Base-by-base conservation (phyloP, 2,888 invertebrate species). In the Melitaea athalia region DNA sequence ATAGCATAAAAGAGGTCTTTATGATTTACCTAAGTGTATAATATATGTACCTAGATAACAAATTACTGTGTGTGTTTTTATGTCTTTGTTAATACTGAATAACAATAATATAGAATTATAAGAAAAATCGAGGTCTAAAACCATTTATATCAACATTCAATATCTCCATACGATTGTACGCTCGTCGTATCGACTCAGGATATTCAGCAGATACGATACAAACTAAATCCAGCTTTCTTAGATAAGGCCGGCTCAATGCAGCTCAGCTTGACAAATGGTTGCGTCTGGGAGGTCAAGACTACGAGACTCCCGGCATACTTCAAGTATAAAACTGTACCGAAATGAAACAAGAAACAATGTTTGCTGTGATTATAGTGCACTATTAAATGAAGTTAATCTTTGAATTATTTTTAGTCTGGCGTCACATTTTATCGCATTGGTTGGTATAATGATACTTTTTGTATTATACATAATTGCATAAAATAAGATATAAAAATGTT, bases 191-290 rank as follows among this genome's bases (percentile, higher is more conserved):
- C 84, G 79, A 74, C 78, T 76, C 78, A 73, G 79, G 82, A 85
- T 88, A 86, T 86, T 84, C 83, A 83, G 81, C 80, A 82, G 86
- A 85, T 80, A 79, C 76, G 79, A 79, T 82, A 82, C 80, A 80
- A 81, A 80, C 84, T 80, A 84, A 81, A 85, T 82, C 83, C 82
- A 83, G 82, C 83, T 82, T 84, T 84, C 83, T 83, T 80, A 87
- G 87, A 89, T 88, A 90, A 88, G 85, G 81, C 83, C 81, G 78
- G 80, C 78, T 85, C 86, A 81, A 84, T 85, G 85, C 84, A 84
- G 82, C 82, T 88, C 84, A 88, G 83, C 85, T 80, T 91, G 91
- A 91, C 88, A 91, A 91, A 89, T 90, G 87, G 85, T 81, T 73
- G 70, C 73, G 77, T 76, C 73, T 74, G 76, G 85, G 85, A 87